Evolutionary conservation across 2,113 vertebrate genomes (phyloP), one percentile per base, ranked within the genome.

Genomic region (Nesoenas mayeri): DNA sequence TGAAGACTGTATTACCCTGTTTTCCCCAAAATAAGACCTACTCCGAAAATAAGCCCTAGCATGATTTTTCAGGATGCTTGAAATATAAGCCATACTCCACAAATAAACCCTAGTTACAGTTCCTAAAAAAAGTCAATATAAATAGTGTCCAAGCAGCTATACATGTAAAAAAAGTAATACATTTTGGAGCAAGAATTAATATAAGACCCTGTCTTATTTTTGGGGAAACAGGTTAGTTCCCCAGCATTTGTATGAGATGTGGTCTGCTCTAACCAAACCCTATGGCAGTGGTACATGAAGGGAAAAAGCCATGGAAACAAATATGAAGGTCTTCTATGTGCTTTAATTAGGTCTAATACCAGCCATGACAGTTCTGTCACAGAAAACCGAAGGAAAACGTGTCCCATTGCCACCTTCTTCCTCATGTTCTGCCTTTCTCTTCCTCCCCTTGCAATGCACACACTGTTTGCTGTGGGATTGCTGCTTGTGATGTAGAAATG

Each of bases 391-490:
- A 85, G 44, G 31, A 72, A 79, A 83, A 57, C 0, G 0, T 57
- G 22, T 82, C 20, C 12, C 9, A 13, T 8, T 85, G 42, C 31
- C 6, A 5, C 42, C 8, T 5, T 10, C 22, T 58, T 75, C 67
- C 29, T 67, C 13, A 47, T 26, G 9, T 38, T 79, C 24, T 56
- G 48, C 34, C 22, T 57, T 67, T 92, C 44, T 75, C 19, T 31
- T 0, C 3, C 13, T 9, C 32, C 15, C 18, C 40, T 40, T 42
- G 21, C 24, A 62, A 42, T 24, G 31, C 18, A 26, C 1, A 1
- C 3, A 3, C 6, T 2, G 0, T 77, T 58, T 69, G 16, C 69
- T 36, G 5, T 32, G 15, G 72, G 18, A 40, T 74, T 85, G 60
- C 42, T 91, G 31, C 15, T 87, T 66, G 48, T 57, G 48, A 51